Percentiles rank a stretch among this genome's conserved stretches.
phyloP scores from a whole-genome alignment of 2,797 vertebrate species.

The Kryptolebias ocellatus region DNA sequence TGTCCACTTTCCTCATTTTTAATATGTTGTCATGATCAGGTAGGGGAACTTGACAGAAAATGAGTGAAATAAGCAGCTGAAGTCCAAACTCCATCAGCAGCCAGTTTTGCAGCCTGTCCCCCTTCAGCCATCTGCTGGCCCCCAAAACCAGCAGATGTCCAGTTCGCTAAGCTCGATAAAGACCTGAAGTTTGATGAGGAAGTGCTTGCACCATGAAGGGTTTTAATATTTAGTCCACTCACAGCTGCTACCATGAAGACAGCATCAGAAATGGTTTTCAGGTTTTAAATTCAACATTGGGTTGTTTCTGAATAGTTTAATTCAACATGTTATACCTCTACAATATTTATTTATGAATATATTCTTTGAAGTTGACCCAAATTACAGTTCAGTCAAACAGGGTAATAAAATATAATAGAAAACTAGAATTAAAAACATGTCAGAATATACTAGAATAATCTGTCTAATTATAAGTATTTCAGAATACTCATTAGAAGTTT shows the following conservation, averaged over 20 bases:
- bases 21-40: too few species aligned
- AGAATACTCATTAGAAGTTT: too few species aligned
- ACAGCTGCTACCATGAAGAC: conserved; percentile 31
- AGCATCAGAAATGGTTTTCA: conserved; percentile 31
- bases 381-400: too few species aligned
- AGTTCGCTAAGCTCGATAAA: conserved; percentile 48
- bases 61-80: neutral
- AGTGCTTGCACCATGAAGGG: conserved; percentile 46
- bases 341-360: too few species aligned
- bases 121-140: conserved; percentile 68
- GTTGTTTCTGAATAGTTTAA: neutral
- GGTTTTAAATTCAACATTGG: neutral
- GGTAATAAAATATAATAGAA: too few species aligned
- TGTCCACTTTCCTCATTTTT: too few species aligned
- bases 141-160: conserved; percentile 66
- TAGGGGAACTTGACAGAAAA: too few species aligned
- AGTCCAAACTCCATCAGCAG: conserved; percentile 49
- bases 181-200: conserved; percentile 66
- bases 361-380: too few species aligned
- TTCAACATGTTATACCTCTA: neutral
- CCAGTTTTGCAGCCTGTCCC: conserved; percentile 35
- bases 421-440: too few species aligned
- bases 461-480: too few species aligned
- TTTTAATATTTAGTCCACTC: conserved; percentile 48
- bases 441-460: too few species aligned